Evolutionary conservation across 2,888 invertebrate genomes (phyloP).

Genomic region (Rhagonycha fulva): DNA sequence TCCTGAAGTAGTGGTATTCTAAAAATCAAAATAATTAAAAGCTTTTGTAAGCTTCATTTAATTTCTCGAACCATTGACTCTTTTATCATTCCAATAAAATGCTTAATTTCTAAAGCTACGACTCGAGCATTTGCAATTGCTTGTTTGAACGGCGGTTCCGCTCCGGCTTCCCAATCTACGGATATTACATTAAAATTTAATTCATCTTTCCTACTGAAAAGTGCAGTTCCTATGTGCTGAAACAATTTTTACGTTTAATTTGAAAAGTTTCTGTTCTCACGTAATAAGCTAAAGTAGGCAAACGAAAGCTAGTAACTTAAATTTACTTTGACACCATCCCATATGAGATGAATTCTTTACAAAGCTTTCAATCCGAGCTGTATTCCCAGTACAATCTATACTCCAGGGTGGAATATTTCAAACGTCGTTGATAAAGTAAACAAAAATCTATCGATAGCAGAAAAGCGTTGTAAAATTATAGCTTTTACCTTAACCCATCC

Average conservation of each 20-base stretch:
- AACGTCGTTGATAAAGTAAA: background rate
- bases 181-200: conserved; percentile 57
- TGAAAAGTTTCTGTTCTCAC: background rate
- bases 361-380: background rate
- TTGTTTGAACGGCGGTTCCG: conserved; percentile 60
- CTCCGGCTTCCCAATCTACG: conserved; percentile 60
- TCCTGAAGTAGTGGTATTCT: conserved; percentile 12
- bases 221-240: conserved; percentile 40
- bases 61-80: conserved; percentile 39
- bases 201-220: conserved; percentile 30
- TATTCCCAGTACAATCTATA: background rate
- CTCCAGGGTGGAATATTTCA: conserved; percentile 5
- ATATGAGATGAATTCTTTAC: background rate
- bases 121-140: conserved; percentile 63
- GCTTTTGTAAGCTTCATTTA: too few species aligned
- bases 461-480: background rate
- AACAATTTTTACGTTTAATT: conserved; percentile 10
- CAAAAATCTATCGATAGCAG: background rate
- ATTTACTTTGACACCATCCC: background rate
- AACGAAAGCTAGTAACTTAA: background rate
- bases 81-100: conserved; percentile 52
- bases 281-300: background rate
- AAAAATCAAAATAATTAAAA: background rate
- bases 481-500: conserved; percentile 53
- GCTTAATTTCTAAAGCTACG: conserved; percentile 58